These are phyloP conservation scores for Caradrina clavipalpis DNA, from an alignment of 2,888 invertebrate genomes.

Conservation along the genomic window DNA sequence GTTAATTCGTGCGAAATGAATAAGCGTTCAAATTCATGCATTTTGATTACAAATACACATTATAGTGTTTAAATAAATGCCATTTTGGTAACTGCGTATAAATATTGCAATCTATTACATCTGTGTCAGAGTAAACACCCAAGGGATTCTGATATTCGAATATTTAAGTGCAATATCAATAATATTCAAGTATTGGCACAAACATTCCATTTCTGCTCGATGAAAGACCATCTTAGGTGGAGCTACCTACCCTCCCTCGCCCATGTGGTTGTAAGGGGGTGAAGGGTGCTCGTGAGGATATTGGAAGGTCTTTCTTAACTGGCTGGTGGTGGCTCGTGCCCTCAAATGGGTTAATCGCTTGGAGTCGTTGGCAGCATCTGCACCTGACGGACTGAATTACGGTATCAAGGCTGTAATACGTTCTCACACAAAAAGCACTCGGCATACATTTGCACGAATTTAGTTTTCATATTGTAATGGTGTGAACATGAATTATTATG, in stretches of 20 bases:
- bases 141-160: conserved; percentile 71
- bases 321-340: conserved; percentile 71
- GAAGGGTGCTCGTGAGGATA: conserved; percentile 61
- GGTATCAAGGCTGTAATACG: conserved; percentile 79
- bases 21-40: background rate
- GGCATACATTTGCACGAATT: conserved; percentile 61
- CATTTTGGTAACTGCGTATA: conserved; percentile 34
- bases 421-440: conserved; percentile 73
- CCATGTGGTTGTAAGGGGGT: conserved; percentile 52
- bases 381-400: conserved; percentile 88
- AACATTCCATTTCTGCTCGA: conserved; percentile 80
- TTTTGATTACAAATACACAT: conserved; percentile 6
- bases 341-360: conserved; percentile 89
- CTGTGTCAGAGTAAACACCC: conserved; percentile 67
- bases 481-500: conserved; percentile 51
- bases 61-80: conserved; percentile 17
- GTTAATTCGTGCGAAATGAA: background rate
- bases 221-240: conserved; percentile 67
- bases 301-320: conserved; percentile 69
- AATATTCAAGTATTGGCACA: conserved; percentile 83
- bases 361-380: conserved; percentile 85
- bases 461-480: conserved; percentile 58
- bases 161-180: conserved; percentile 83
- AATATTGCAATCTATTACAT: conserved; percentile 63
- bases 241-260: conserved; percentile 61